Evolutionary conservation across 2,113 vertebrate genomes (phyloP).

Genomic region (Suricata suricatta): DNA sequence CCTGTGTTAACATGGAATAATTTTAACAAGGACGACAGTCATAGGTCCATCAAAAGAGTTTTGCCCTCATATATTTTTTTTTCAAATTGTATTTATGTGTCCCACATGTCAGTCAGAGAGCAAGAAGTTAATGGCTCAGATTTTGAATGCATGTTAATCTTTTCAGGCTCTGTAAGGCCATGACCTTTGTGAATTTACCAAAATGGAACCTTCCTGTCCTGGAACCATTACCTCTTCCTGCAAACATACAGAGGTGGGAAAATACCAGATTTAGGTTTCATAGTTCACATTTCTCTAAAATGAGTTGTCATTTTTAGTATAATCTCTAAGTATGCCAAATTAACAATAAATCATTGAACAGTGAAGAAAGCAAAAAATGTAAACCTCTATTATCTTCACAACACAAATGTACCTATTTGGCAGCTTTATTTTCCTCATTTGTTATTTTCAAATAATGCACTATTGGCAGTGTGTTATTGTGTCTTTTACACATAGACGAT

Average conservation of each 20-base stretch:
- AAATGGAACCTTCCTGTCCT: not conserved
- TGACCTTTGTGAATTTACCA: not conserved
- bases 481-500: not conserved
- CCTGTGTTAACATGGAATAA: not conserved
- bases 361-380: not conserved
- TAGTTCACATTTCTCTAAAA: conserved; percentile 9
- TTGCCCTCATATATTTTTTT: conserved; percentile 43
- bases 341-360: not conserved
- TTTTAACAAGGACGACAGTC: conserved; percentile 50
- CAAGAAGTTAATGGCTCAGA: conserved; percentile 62
- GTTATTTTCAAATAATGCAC: not conserved
- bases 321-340: not conserved
- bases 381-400: not conserved
- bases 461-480: not conserved
- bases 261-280: not conserved
- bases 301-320: not conserved
- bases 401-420: not conserved
- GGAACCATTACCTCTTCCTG: not conserved
- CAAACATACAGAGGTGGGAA: not conserved
- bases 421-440: not conserved
- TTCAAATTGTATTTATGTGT: conserved; percentile 52
- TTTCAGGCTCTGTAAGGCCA: not conserved
- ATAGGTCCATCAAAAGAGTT: not conserved
- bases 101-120: conserved; percentile 32
- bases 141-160: conserved; percentile 40